Base-by-base conservation (phyloP, 2,888 invertebrate genomes). In the Conops quadrifasciatus region DNA sequence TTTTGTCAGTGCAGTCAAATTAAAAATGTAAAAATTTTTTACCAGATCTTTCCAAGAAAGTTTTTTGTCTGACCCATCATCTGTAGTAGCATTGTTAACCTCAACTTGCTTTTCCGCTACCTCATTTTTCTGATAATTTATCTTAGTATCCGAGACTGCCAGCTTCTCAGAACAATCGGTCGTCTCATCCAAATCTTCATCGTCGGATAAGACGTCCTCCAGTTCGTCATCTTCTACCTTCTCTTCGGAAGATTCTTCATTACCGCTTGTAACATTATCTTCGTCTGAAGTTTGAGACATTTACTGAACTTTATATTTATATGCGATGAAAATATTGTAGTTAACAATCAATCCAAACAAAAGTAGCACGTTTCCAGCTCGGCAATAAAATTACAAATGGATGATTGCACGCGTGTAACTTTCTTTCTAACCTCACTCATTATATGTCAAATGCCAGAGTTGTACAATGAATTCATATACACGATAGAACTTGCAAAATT, bases 21-120 rank as follows among this genome's bases (percentile, higher is more conserved):
- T 16, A 9, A n/a, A 1, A 43, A 16, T 53, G 21, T 11, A 16
- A 5, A 13, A 62, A 2, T 19, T 19, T 78, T 86, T 86, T 87
- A 91, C 91, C 84, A 91, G 86, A 80, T 90, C 90, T 79, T 89
- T 87, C 88, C 90, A 91, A 0, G 68, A 62, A 3, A 62, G 24
- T 36, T 51, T 62, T n/a, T 67, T 67, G 2, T 58, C 59, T 1
- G n/a, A 45, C 24, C 7, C 15, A 26, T 5, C 13, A 9, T 13
- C 56, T 45, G 49, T 62, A 15, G 26, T 51, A 16, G 36, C 36
- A 30, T 7, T 36, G 15, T 24, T 62, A 24, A 5, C 5, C 1
- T 49, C 68, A 60, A 19, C 15, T n/a, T 49, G 30, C 47, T 21
- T 47, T 2, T 58, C 24, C 24, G 16, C 21, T 16, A 26, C 16